Conservation (phyloP, 2,797 vertebrate genomes). For the Phrynocephalus guinanensis region DNA sequence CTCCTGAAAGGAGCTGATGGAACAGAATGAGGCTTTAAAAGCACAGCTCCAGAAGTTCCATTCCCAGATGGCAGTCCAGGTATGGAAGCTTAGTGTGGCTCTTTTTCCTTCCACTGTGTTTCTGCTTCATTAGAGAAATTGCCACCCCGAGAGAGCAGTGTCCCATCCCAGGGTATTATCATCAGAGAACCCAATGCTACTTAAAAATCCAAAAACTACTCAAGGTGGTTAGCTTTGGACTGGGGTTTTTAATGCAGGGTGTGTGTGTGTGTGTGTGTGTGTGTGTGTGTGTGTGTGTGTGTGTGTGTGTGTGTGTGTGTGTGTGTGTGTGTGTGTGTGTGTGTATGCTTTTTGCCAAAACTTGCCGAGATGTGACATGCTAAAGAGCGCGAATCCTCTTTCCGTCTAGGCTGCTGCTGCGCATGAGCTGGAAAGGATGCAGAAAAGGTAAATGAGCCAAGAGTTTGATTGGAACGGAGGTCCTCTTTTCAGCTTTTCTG, state of each 20-base stretch:
- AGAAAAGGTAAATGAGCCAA: slow-evolving; percentile 86
- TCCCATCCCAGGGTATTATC: neutral
- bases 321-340: too few relatives aligned
- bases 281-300: too few relatives aligned
- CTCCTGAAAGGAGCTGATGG: slow-evolving; percentile 88
- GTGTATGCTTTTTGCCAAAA: slow-evolving; percentile 53
- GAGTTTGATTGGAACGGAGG: slow-evolving; percentile 41
- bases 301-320: too few relatives aligned
- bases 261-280: too few relatives aligned
- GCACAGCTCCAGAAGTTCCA: slow-evolving; percentile 90
- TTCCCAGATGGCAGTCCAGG: slow-evolving; percentile 92
- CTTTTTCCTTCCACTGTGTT: neutral
- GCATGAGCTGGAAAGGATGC: slow-evolving; percentile 88
- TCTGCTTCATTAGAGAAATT: neutral
- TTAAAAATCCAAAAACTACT: neutral
- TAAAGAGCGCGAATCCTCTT: slow-evolving; percentile 73
- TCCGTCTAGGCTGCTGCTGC: slow-evolving; percentile 76
- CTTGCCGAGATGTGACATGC: slow-evolving; percentile 56
- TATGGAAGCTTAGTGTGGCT: slow-evolving; percentile 69
- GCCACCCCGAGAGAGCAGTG: neutral
- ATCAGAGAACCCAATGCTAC: neutral
- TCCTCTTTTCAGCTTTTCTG: neutral
- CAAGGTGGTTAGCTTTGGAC: neutral
- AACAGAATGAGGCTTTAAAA: slow-evolving; percentile 91
- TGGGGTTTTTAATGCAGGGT: slow-evolving; percentile 54